Conservation (phyloP, 2,797 vertebrate species). For the Pempheris klunzingeri region DNA sequence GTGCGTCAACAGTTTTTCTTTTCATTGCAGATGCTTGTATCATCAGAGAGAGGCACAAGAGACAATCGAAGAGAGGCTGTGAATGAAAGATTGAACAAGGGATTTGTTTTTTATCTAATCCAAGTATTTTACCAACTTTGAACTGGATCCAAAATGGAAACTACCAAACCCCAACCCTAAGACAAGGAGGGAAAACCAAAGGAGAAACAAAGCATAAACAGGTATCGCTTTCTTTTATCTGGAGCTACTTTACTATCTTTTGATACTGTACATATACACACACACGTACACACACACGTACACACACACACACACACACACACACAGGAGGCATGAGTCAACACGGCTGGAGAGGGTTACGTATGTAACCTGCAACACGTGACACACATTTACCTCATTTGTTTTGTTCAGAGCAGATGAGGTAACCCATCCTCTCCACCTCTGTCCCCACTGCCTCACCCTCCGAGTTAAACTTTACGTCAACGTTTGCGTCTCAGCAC, state of each 20-base stretch:
- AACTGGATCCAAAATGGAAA: not conserved
- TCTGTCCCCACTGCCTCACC: conserved; percentile 30
- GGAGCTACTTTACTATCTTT: conserved; percentile 25
- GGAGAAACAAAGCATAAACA: conserved; percentile 10
- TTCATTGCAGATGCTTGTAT: not conserved
- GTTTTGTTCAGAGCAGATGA: conserved; percentile 81
- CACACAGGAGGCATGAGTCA: conserved; percentile 63
- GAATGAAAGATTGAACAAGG: not conserved
- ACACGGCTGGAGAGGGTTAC: conserved; percentile 52
- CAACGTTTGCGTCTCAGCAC: conserved; percentile 48
- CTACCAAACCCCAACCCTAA: not conserved
- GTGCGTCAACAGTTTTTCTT: not conserved
- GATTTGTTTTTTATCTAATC: not conserved
- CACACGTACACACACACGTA: conserved; percentile 1
- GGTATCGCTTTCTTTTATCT: conserved; percentile 9
- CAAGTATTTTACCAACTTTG: not conserved
- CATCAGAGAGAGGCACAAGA: not conserved
- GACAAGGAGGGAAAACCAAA: conserved; percentile 20
- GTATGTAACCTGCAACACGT: conserved; percentile 68
- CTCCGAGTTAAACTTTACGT: conserved; percentile 35
- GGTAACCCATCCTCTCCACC: conserved; percentile 70
- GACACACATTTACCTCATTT: conserved; percentile 81
- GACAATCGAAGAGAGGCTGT: not conserved
- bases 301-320: not conserved
- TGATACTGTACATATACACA: conserved; percentile 31